Evolutionary conservation across 2,797 vertebrate species (phyloP).

Genomic region (Melanotaenia parkinsoni): DNA sequence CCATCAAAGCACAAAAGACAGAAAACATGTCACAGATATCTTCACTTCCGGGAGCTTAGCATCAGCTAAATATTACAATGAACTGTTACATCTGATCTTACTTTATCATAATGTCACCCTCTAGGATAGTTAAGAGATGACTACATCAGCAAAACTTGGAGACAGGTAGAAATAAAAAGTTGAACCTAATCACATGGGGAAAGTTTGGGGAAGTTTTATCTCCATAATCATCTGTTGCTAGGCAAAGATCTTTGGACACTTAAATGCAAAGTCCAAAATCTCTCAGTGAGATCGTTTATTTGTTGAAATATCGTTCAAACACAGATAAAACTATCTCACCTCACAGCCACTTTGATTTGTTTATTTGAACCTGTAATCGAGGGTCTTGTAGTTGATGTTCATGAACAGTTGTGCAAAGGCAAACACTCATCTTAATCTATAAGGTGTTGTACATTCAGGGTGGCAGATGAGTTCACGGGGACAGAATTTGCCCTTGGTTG

Average conservation of each 20-base stretch:
- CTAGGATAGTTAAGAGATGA: not conserved
- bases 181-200: not conserved
- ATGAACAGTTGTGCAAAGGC: not conserved
- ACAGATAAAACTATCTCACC: not conserved
- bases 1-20: constrained; percentile 37
- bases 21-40: constrained; percentile 6
- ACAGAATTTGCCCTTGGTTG: constrained; percentile 56
- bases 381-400: constrained; percentile 3
- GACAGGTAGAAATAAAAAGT: not conserved
- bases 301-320: not conserved
- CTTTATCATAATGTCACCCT: not conserved
- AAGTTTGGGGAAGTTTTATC: constrained; percentile 9
- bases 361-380: not conserved
- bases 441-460: constrained; percentile 17
- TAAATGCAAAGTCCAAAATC: constrained; percentile 12
- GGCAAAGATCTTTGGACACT: constrained; percentile 27
- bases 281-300: constrained; percentile 1
- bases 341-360: not conserved
- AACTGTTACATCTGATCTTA: not conserved
- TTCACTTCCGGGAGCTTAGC: not conserved
- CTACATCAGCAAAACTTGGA: not conserved
- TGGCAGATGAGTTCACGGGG: constrained; percentile 40
- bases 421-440: not conserved
- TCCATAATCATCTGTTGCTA: constrained; percentile 59
- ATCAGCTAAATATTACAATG: not conserved